These are phyloP conservation scores for Pomacea maculata DNA, from an alignment of 1,140 invertebrate genomes.

Conservation along the genomic window DNA sequence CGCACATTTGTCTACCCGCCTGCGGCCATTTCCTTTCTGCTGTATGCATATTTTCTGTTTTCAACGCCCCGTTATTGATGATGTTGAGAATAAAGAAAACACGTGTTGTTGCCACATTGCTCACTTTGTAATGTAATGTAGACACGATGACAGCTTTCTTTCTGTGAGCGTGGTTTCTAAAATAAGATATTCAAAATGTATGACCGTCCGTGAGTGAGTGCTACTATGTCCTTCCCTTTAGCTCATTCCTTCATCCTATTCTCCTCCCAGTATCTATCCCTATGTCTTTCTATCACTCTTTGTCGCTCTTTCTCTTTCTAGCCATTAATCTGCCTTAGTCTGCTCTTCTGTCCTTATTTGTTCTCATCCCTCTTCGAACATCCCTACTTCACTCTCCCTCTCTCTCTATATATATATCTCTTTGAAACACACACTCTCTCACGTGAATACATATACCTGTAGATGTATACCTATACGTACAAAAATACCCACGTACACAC, in stretches of 20 bases:
- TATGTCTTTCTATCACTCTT: background rate
- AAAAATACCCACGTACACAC: conserved; percentile 7
- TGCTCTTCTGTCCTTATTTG: background rate
- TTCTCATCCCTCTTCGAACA: background rate
- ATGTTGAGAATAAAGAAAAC: too few species aligned
- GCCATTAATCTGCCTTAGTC: background rate
- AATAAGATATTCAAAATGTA: too few species aligned
- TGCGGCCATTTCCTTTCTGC: too few species aligned
- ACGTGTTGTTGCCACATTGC: too few species aligned
- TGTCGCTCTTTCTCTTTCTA: conserved; percentile 2
- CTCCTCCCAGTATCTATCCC: background rate
- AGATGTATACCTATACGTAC: background rate
- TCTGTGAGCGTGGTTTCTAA: too few species aligned
- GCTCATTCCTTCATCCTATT: background rate
- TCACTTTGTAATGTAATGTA: too few species aligned
- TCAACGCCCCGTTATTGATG: too few species aligned
- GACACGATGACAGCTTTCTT: too few species aligned
- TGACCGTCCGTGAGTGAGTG: background rate
- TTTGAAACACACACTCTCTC: background rate
- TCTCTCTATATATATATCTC: background rate
- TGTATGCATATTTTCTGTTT: too few species aligned
- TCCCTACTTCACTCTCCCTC: background rate
- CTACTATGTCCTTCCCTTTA: background rate
- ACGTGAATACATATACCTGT: background rate
- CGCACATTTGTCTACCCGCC: too few species aligned